Conservation (phyloP, 64 coral and sea anemone species). For the Astreopora myriophthalma region DNA sequence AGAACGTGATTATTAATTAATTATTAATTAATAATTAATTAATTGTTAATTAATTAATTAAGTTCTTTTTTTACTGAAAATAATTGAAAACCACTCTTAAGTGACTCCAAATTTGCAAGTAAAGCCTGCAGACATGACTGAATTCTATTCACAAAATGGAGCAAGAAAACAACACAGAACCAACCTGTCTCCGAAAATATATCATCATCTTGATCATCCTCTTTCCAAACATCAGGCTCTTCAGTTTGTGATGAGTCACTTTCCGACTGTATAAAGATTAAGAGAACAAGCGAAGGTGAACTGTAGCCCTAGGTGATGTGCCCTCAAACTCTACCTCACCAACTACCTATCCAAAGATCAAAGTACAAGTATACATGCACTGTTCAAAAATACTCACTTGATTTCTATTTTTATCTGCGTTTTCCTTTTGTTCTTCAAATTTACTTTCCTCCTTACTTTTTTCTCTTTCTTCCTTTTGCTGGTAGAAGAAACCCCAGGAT, state of each 20-base stretch:
- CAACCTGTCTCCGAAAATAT: constrained; percentile 10
- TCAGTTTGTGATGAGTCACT: constrained; percentile 12
- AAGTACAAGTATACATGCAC: neutral
- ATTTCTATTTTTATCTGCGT: neutral
- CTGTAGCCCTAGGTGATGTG: too few relatives aligned
- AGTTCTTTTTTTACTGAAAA: too few relatives aligned
- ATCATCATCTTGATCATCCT: constrained; percentile 21
- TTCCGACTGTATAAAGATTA: constrained; percentile 2
- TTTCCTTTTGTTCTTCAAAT: neutral
- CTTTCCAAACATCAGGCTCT: constrained; percentile 31
- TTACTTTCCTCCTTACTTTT: constrained; percentile 4
- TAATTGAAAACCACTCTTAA: too few relatives aligned
- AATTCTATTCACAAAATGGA: neutral
- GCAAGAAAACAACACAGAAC: neutral
- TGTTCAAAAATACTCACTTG: neutral
- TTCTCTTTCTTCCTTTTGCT: constrained; percentile 14
- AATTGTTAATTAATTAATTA: too few relatives aligned
- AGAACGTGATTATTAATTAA: too few relatives aligned
- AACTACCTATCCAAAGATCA: too few relatives aligned
- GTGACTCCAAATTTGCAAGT: neutral
- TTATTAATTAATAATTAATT: too few relatives aligned
- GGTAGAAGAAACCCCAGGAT: neutral
- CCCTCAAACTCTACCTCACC: too few relatives aligned
- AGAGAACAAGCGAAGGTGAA: too few relatives aligned
- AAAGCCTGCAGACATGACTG: too few relatives aligned